phyloP scores from a whole-genome alignment of 2,113 vertebrate genomes.

The Chrysochloris asiatica region DNA sequence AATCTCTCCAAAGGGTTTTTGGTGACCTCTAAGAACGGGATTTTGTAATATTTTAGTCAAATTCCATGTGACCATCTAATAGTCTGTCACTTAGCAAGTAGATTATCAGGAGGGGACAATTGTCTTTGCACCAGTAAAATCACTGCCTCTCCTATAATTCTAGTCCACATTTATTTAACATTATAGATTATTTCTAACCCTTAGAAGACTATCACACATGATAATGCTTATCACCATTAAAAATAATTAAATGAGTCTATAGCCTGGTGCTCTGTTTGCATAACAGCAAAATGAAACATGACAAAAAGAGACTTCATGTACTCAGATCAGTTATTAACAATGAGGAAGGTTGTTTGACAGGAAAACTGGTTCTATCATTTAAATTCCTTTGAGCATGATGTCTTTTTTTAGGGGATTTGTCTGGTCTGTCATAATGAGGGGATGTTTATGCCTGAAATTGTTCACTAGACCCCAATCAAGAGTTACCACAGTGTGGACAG shows the following conservation, averaged over 20 bases:
- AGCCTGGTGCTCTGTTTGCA: background rate
- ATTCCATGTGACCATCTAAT: conserved; percentile 13
- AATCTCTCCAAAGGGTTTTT: conserved; percentile 61
- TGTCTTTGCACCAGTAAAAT: conserved; percentile 6
- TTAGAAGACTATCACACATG: background rate
- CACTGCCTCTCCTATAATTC: conserved; percentile 33
- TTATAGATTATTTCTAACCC: background rate
- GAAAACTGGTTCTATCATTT: background rate
- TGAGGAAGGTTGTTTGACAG: background rate
- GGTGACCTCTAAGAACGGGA: conserved; percentile 65
- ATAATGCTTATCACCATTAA: background rate
- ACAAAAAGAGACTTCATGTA: background rate
- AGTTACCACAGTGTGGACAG: conserved; percentile 28
- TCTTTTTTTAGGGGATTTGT: background rate
- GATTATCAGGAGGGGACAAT: conserved; percentile 49
- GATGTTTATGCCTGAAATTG: background rate
- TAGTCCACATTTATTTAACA: conserved; percentile 52
- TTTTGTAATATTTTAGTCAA: conserved; percentile 58
- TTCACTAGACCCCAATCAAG: conserved; percentile 36
- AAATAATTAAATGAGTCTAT: conserved; percentile 34
- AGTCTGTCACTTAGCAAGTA: conserved; percentile 58
- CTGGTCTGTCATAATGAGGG: background rate
- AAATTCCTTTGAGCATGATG: background rate
- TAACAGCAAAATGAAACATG: conserved; percentile 20
- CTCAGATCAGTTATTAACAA: background rate